Conservation (phyloP, 2,797 vertebrate genomes). For the Danio choprae region DNA sequence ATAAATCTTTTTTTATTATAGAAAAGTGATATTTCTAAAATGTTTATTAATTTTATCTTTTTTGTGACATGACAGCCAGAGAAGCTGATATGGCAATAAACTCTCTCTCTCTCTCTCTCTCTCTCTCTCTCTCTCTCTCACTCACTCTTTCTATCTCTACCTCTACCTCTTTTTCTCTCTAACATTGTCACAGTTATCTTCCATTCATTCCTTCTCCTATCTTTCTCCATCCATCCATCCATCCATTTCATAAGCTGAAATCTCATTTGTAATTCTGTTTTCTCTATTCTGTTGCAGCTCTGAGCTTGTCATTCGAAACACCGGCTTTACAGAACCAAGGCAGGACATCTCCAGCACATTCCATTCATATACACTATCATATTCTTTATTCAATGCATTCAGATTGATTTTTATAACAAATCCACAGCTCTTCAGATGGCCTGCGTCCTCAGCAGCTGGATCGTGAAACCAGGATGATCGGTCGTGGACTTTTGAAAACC, state of each 20-base stretch:
- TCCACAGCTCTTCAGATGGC: conserved; percentile 3
- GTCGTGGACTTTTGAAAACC: conserved; percentile 79
- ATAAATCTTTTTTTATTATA: no score
- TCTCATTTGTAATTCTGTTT: not conserved
- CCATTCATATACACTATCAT: not conserved
- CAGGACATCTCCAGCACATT: conserved; percentile 66
- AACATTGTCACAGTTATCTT: no score
- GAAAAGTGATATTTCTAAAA: no score
- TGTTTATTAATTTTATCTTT: no score
- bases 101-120: no score
- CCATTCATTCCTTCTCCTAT: not conserved
- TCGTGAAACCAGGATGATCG: conserved; percentile 76
- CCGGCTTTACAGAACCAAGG: conserved; percentile 80
- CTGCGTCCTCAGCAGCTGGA: conserved; percentile 74
- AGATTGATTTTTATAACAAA: conserved; percentile 1
- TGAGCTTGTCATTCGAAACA: conserved; percentile 81
- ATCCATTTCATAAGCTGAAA: not conserved
- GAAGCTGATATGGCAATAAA: no score
- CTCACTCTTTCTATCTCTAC: no score
- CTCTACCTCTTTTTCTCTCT: no score
- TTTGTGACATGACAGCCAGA: no score
- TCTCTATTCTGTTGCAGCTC: conserved; percentile 71
- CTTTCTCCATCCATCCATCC: not conserved
- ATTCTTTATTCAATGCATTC: not conserved
- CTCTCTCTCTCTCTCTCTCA: no score